Base-by-base conservation (phyloP, 2,888 invertebrate genomes). In the Athalia circularis region DNA sequence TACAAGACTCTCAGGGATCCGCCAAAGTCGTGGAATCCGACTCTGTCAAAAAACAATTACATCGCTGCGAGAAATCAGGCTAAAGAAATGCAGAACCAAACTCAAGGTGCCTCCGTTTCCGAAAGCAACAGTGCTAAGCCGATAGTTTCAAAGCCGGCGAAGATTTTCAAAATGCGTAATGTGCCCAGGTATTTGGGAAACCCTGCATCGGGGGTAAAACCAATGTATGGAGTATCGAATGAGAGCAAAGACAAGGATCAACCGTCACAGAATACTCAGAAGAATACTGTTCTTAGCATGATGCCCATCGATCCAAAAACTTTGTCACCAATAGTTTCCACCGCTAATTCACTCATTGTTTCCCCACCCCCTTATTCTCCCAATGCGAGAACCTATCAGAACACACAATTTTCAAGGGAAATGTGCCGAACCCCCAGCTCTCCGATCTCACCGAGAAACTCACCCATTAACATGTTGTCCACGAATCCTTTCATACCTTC, bases 11-110 rank as follows among this genome's bases (percentile, higher is more conserved):
- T 93, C 8, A 90, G 93, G 29, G 92, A 92, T 83, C 93, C 93
- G 0, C 93, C 93, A 0, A 93, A 92, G 84, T 91, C 92, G 13
- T 93, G 93, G 93, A 93, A 93, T 86, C 93, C 93, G 3, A 93
- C 92, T 64, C 89, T 93, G 57, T 91, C 93, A 2, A 91, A 92
- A 80, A 91, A 92, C 74, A 91, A 91, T 83, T 87, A 88, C 52
- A 85, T 89, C 0, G 89, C 89, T 0, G 84, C 85, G 11, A 90
- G 89, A 57, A 90, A 90, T 83, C 90, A 90, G 48, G 85, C 85
- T 2, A 89, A 88, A 62, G 88, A 89, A 68, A 83, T 77, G 86
- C 85, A 57, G 77, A 83, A 15, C 83, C 83, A 75, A 81, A 81
- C 43, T 79, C 76, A 80, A 48, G 82, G 84, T 3, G 80, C 80